Evolutionary conservation across 1,140 invertebrate genomes (phyloP).

Genomic region (Littorina saxatilis): DNA sequence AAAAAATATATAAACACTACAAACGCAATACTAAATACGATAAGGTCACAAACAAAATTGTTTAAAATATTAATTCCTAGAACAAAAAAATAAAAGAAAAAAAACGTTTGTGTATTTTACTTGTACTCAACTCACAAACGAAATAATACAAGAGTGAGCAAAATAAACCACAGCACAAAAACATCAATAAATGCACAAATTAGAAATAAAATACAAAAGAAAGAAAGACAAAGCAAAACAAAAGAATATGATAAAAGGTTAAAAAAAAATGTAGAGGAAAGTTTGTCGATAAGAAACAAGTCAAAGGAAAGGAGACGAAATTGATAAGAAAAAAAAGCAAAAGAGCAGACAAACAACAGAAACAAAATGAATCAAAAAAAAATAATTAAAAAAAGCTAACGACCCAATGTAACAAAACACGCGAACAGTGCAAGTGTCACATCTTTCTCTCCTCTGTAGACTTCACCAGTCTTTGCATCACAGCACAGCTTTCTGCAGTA

Average conservation of each 20-base stretch:
- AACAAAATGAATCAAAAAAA: background rate
- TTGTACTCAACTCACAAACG: too few species aligned
- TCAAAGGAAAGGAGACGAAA: background rate
- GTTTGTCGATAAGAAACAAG: background rate
- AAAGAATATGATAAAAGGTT: background rate
- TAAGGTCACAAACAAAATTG: too few species aligned
- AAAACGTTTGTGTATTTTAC: too few species aligned
- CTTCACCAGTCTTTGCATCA: too few species aligned
- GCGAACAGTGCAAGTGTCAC: background rate
- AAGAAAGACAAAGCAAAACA: background rate
- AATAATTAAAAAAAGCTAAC: background rate
- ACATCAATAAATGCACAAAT: too few species aligned
- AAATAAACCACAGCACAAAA: too few species aligned
- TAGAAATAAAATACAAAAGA: background rate
- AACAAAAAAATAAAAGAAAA: too few species aligned
- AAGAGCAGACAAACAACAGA: background rate
- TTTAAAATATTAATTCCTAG: too few species aligned
- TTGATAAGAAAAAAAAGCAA: background rate
- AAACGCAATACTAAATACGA: too few species aligned
- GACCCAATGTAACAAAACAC: background rate
- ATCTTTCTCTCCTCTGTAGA: background rate
- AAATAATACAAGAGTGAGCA: too few species aligned
- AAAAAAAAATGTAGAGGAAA: background rate
- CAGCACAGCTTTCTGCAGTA: too few species aligned
- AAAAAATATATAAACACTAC: too few species aligned